Base-by-base conservation (phyloP, 2,797 vertebrate species). In the Mallotus villosus region DNA sequence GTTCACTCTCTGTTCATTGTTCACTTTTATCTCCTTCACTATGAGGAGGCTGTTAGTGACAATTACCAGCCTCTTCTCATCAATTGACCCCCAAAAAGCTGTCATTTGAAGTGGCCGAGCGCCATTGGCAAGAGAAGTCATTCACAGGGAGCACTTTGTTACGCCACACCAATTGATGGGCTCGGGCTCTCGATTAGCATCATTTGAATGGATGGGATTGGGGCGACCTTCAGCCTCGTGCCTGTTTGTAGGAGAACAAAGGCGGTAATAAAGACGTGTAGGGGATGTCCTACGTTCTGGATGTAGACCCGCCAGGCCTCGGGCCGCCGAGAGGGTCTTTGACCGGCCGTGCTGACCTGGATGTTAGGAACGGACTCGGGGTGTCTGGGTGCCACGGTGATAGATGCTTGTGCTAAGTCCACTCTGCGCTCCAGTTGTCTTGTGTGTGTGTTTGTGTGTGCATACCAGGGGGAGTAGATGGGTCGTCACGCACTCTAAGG, bases 31-130 rank as follows among this genome's bases (percentile, higher is more conserved):
- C 73, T 73, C 58, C 69, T 72, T 62, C 55, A 19, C 67, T 78
- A 53, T 55, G 86, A 76, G 71, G 88, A 76, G 70, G 72, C 77
- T 81, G 82, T 85, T 82, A 80, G 74, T 77, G 77, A 87, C 80
- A 85, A 75, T 55, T 55, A 55, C 51, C 51, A 8, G 51, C 83
- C 68, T 37, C 77, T 85, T 79, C 77, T 84, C 79, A 81, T 83
- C 83, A 78, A 81, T 81, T 77, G 67, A 81, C 81, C 81, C 81
- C 70, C 53, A 72, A 74, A 87, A 73, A 76, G 74, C 73, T 71
- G 73, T 79, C 77, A 78, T 83, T 83, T 83, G 70, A 80, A 73
- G 75, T 71, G 67, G 71, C 72, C 74, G 59, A 72, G 72, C 65
- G 68, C 75, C 41, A 63, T 55, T 67, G 73, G 77, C 49, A 73